Conservation (phyloP, 2,113 vertebrate genomes). For the Pedetes capensis region DNA sequence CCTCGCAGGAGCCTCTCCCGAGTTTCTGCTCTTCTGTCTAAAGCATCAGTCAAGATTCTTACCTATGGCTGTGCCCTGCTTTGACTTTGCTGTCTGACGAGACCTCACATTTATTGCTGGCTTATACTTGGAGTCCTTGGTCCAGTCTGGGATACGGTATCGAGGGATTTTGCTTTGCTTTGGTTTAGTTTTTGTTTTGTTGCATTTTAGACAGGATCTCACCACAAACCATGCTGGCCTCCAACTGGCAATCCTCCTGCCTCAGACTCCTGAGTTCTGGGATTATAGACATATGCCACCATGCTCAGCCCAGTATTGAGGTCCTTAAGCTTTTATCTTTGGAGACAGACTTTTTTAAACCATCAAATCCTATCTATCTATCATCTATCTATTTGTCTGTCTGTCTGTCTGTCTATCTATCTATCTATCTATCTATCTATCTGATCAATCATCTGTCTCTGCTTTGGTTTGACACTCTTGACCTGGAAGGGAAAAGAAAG, state of each 20-base stretch:
- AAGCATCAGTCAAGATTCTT: neutral
- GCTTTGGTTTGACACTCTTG: neutral
- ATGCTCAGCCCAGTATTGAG: neutral
- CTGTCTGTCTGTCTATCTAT: neutral
- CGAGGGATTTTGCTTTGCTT: neutral
- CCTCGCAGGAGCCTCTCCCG: neutral
- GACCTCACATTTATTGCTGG: neutral
- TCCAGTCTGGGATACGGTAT: neutral
- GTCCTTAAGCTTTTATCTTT: neutral
- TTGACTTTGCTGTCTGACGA: neutral
- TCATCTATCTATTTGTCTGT: neutral
- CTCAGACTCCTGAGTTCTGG: neutral
- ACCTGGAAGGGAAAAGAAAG: neutral
- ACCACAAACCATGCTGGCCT: no score
- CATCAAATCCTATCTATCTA: neutral
- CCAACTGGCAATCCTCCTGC: neutral
- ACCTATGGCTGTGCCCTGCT: neutral
- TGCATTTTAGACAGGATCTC: no score
- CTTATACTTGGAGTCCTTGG: neutral
- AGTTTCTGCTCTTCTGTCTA: neutral
- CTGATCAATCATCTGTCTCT: neutral
- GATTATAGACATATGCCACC: neutral
- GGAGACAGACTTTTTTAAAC: neutral
- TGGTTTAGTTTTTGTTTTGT: no score
- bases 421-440: neutral